These are phyloP conservation scores for Heterotilapia buettikoferi DNA, from an alignment of 2,113 vertebrate species.

Conservation along the genomic window DNA sequence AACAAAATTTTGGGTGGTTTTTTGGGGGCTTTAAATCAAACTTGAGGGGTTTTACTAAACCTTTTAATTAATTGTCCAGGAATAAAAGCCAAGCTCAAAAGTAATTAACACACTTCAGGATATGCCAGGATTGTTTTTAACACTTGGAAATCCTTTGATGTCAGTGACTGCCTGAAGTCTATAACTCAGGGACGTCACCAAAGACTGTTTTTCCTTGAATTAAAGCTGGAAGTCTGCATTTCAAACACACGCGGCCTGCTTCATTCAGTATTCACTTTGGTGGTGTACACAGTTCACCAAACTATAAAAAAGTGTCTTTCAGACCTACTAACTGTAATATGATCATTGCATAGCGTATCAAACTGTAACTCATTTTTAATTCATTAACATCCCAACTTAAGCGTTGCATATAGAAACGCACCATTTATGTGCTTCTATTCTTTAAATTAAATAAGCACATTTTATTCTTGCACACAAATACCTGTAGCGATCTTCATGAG, in stretches of 20 bases:
- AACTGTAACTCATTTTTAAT: not conserved
- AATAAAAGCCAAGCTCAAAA: not conserved
- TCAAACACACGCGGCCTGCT: not conserved
- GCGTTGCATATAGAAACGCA: not conserved
- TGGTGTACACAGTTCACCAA: not conserved
- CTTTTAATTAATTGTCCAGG: not conserved
- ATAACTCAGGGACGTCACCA: not conserved
- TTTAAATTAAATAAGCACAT: not conserved
- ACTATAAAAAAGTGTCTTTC: not conserved
- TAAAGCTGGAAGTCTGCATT: not conserved
- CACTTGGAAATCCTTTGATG: not conserved
- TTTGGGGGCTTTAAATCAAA: not conserved
- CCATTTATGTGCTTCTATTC: not conserved
- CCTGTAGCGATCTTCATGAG: not conserved
- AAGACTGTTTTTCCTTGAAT: not conserved
- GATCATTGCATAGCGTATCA: not conserved
- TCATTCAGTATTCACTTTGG: not conserved
- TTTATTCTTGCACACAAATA: not conserved
- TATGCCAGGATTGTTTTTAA: not conserved
- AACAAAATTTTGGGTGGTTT: not conserved
- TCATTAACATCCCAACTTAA: not conserved
- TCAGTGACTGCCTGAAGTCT: not conserved
- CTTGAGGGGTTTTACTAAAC: not conserved
- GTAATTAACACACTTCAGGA: not conserved
- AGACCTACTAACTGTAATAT: not conserved